Evolutionary conservation across 2,888 invertebrate genomes (phyloP), one percentile per base, ranked within the genome.

Genomic region (Lobophora halterata): DNA sequence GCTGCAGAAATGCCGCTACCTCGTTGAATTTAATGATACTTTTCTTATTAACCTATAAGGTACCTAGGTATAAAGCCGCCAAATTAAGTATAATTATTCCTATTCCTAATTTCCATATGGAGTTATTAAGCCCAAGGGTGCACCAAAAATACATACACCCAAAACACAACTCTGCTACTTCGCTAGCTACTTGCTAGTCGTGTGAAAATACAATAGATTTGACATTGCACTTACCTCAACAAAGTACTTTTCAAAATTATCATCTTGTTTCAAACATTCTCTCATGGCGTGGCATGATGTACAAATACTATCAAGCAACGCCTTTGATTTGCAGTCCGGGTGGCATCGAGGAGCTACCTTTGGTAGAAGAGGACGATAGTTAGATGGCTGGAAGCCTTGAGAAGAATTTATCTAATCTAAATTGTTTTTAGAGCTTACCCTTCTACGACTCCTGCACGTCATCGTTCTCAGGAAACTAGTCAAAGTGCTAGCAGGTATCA

Each of bases 261-360:
- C 60, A 37, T 77, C 64, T 34, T 62, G 61, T 58, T 62, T 73
- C 1, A 86, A 60, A 46, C 80, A 79, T 27, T 72, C 68, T 46
- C 66, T 78, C 44, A 85, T 79, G 6, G 65, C 72, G 32, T 72
- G 64, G 39, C 81, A 81, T 1, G 86, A 80, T 18, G 54, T 58
- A 38, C 73, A 76, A 48, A 86, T 75, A 28, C 70, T 80, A 25
- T 86, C 79, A 5, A 87, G 52, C 3, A 86, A 40, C 3, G 69
- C 51, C 64, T 76, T 83, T 1, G 86, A 81, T 54, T 79, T 82
- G 48, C 86, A 86, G 44, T 76, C 65, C 2, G 74, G 73, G 46
- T 79, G 79, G 47, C 86, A 87, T 28, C 72, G 65, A 7, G 80
- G 75, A 3, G 66, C 53, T 24, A 58, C 57, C 82, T 83, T n/a